phyloP scores from a whole-genome alignment of 2,797 vertebrate genomes.

The Fistularia tabacaria region DNA sequence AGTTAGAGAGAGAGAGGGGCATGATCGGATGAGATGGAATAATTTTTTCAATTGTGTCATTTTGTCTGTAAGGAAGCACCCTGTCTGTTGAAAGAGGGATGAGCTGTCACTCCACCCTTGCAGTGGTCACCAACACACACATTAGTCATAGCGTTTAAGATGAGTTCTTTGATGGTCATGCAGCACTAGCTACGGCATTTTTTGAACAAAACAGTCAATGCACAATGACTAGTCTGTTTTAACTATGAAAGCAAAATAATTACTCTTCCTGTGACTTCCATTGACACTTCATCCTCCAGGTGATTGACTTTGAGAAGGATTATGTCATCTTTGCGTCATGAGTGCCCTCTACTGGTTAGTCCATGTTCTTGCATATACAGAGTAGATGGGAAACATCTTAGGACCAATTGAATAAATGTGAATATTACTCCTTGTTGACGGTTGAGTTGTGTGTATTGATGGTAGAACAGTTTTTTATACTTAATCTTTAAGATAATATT shows the following conservation, averaged over 20 bases:
- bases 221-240: neutral
- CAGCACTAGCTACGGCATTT: slow-evolving; percentile 3
- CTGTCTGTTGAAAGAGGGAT: slow-evolving; percentile 48
- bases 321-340: neutral
- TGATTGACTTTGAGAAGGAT: neutral
- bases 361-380: slow-evolving; percentile 5
- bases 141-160: slow-evolving; percentile 41
- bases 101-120: slow-evolving; percentile 39
- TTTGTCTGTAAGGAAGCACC: slow-evolving; percentile 15
- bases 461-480: too few species aligned
- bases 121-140: slow-evolving; percentile 9
- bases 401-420: too few species aligned
- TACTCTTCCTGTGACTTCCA: neutral
- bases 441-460: too few species aligned
- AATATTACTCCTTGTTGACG: too few species aligned
- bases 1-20: neutral
- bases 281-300: too few species aligned
- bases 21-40: neutral
- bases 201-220: neutral
- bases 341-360: slow-evolving; percentile 11
- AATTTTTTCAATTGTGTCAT: slow-evolving; percentile 22
- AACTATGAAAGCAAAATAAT: slow-evolving; percentile 1
- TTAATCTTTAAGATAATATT: too few species aligned
- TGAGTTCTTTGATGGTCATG: neutral
- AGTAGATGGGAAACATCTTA: too few species aligned